Percentiles rank a stretch among this genome's conserved stretches.
phyloP scores from a whole-genome alignment of 2,888 invertebrate genomes.

The Myathropa florea region DNA sequence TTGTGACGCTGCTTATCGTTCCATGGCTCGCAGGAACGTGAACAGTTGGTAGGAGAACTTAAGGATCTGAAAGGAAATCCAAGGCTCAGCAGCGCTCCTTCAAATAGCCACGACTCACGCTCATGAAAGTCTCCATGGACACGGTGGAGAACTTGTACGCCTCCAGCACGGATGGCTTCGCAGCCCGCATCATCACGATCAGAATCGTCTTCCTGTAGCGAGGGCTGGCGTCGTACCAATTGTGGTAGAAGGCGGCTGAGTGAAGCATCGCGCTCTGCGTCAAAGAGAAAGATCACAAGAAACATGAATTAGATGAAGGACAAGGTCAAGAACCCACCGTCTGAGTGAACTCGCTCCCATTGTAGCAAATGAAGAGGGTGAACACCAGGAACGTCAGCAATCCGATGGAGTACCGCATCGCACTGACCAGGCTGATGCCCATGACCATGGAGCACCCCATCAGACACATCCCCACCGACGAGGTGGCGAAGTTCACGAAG shows the following conservation, averaged over 20 bases:
- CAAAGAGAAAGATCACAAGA: not conserved
- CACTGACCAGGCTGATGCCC: constrained; percentile 71
- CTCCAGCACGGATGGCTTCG: constrained; percentile 72
- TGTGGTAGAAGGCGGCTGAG: constrained; percentile 76
- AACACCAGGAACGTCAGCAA: constrained; percentile 75
- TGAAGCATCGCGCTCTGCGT: constrained; percentile 74
- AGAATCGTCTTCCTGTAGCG: constrained; percentile 75
- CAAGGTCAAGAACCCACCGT: constrained; percentile 71
- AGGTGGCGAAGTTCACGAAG: constrained; percentile 74
- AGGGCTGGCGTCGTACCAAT: constrained; percentile 77
- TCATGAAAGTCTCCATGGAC: constrained; percentile 76
- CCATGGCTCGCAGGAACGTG: constrained; percentile 74
- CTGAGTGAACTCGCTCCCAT: constrained; percentile 74
- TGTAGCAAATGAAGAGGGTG: constrained; percentile 75
- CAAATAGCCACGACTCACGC: constrained; percentile 71
- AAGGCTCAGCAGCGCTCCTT: not conserved
- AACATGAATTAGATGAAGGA: too few species aligned
- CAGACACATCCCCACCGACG: constrained; percentile 76
- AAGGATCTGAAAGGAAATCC: constrained; percentile 25
- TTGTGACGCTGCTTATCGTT: not conserved
- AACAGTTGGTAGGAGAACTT: constrained; percentile 72
- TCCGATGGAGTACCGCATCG: constrained; percentile 74
- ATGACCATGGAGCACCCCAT: constrained; percentile 75
- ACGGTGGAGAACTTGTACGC: constrained; percentile 75
- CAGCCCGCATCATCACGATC: constrained; percentile 75